phyloP scores from a whole-genome alignment of 2,888 invertebrate genomes.

The Uropetala carovei region DNA sequence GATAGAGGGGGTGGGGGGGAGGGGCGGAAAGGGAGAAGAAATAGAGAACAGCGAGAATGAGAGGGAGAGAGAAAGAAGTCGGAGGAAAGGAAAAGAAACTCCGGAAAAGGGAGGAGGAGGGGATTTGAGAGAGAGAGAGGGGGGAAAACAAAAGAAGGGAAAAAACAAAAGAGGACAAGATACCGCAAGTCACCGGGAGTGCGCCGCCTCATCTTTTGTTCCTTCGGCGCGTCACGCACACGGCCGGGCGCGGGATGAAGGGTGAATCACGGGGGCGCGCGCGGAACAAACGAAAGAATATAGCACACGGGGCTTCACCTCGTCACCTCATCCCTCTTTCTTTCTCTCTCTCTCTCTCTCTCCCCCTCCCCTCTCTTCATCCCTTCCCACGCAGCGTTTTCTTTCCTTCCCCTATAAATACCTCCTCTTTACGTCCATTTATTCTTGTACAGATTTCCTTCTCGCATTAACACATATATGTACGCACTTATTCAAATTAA shows the following conservation, averaged over 20 bases:
- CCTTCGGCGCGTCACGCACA: background rate
- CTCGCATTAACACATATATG: background rate
- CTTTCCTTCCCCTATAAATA: background rate
- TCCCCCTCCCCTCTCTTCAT: background rate
- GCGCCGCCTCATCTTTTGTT: constrained; percentile 45
- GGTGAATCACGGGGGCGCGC: constrained; percentile 30
- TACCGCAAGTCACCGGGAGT: constrained; percentile 48
- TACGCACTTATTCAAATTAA: no score
- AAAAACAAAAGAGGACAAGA: constrained; percentile 47
- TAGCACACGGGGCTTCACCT: background rate
- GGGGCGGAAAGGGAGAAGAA: background rate
- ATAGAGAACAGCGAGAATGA: background rate
- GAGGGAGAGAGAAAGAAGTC: background rate
- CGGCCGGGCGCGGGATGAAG: background rate
- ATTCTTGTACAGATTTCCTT: no score
- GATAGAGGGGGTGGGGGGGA: background rate
- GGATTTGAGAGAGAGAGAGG: background rate
- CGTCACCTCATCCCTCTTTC: background rate
- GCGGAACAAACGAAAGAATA: background rate
- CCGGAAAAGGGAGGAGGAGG: background rate
- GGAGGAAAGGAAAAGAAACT: background rate
- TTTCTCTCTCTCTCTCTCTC: background rate
- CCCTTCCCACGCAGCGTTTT: background rate
- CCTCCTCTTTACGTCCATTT: background rate
- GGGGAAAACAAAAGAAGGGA: background rate